Base-by-base conservation (phyloP, 2,888 invertebrate genomes). In the Agrochola lota region DNA sequence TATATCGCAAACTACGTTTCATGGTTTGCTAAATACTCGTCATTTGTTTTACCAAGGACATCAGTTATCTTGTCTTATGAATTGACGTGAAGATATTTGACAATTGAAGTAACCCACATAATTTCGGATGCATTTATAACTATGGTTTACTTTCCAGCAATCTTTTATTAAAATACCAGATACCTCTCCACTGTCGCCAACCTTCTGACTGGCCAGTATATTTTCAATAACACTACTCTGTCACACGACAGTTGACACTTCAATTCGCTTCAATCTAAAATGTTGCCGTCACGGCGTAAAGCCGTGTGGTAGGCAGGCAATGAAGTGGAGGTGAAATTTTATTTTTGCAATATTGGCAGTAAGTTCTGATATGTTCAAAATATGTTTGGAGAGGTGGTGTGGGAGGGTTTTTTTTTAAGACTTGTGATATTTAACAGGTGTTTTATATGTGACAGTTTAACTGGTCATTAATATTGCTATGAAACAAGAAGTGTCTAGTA, bases 201-300 rank as follows among this genome's bases (percentile, higher is more conserved):
- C 74, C 89, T 63, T 43, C 78, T 78, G 87, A 83, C 88, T 87
- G 89, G 91, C 90, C 90, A 87, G 90, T 91, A 90, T 88, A 91
- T 93, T 92, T 92, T 93, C 90, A 91, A 93, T 93, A 91, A 90
- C 88, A 88, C 88, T 89, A 89, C 93, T 93, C 91, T 91, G 90
- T 92, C 94, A 92, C 83, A 82, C 80, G 79, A 90, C 89, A 91
- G 90, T 90, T 94, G 94, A 94, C 94, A 92, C 90, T 91, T 91
- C 93, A 94, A 94, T 94, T 93, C 94, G 91, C 90, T 91, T 91
- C 94, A 94, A 94, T 94, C 94, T 94, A 91, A 91, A 91, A 92
- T 91, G 90, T 90, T 90, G 87, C 88, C 89, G 70, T 85, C 84
- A 85, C 46, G 79, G 62, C 72, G 66, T 63, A 71, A 40, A 68